Conservation (phyloP, 1,140 invertebrate species). For the Brachionus calyciflorus region DNA sequence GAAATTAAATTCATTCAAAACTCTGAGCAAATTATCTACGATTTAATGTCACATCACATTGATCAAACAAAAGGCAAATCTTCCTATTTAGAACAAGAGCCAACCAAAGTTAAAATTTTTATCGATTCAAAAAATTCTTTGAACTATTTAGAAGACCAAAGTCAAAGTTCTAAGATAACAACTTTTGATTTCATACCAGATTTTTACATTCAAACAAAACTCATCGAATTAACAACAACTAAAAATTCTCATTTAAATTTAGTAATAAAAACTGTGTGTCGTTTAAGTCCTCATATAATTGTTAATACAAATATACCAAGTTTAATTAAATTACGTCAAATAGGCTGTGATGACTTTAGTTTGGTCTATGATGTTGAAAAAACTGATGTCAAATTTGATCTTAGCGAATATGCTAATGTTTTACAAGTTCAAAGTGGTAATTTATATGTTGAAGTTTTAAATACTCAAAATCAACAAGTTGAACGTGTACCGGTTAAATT, state of each 20-base stretch:
- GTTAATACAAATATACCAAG: neutral
- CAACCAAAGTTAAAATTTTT: neutral
- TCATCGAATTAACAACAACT: neutral
- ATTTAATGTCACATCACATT: neutral
- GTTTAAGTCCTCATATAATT: neutral
- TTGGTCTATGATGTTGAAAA: slow-evolving; percentile 1
- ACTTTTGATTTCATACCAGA: neutral
- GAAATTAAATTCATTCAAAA: neutral
- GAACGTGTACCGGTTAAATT: no score
- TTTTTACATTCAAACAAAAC: neutral
- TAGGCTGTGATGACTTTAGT: neutral
- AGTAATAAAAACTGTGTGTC: neutral
- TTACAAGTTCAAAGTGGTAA: neutral
- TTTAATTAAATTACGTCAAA: neutral
- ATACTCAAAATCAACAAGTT: no score
- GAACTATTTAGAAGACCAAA: neutral
- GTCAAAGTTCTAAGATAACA: neutral
- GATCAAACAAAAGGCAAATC: neutral
- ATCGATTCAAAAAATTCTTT: neutral
- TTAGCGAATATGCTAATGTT: neutral
- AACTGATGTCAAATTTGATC: neutral
- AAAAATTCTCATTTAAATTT: slow-evolving; percentile 24
- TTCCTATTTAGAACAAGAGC: neutral
- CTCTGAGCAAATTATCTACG: neutral
- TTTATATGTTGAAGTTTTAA: no score